A percentile compares a stretch with the other conserved stretches of the same genome.
These are phyloP conservation scores for Drosophila barbarae DNA, from an alignment of 2,888 invertebrate species.

Conservation along the genomic window DNA sequence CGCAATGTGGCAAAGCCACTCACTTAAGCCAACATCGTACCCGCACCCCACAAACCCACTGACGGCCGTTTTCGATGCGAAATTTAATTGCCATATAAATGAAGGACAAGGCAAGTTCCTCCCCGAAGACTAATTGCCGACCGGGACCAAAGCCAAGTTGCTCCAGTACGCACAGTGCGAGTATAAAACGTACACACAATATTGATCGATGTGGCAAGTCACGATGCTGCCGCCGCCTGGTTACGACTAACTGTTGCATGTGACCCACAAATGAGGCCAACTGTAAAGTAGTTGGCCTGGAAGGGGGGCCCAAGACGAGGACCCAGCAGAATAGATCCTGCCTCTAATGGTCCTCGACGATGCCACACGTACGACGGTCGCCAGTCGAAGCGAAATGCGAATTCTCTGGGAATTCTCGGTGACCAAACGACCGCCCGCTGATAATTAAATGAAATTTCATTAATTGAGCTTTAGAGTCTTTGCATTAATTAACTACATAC, in stretches of 20 bases:
- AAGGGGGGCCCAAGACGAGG: slow-evolving; percentile 14
- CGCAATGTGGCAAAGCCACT: slow-evolving; percentile 23
- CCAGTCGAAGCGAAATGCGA: slow-evolving; percentile 18
- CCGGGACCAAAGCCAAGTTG: slow-evolving; percentile 4
- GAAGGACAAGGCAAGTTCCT: slow-evolving; percentile 41
- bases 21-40: slow-evolving; percentile 23
- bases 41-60: slow-evolving; percentile 9
- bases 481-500: slow-evolving; percentile 57
- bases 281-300: slow-evolving; percentile 35
- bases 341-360: slow-evolving; percentile 43
- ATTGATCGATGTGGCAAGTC: slow-evolving; percentile 54
- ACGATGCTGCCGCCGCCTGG: slow-evolving; percentile 17
- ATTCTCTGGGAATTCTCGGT: slow-evolving; percentile 17
- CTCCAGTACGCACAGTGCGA: slow-evolving; percentile 2
- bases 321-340: slow-evolving; percentile 27
- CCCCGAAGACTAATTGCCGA: slow-evolving; percentile 25
- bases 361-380: slow-evolving; percentile 57
- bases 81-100: slow-evolving; percentile 66
- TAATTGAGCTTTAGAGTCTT: slow-evolving; percentile 50
- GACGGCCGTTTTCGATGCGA: slow-evolving; percentile 28
- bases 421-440: slow-evolving; percentile 37
- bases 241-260: slow-evolving; percentile 62
- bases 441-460: slow-evolving; percentile 71
- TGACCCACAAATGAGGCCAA: slow-evolving; percentile 56
- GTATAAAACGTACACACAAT: slow-evolving; percentile 21